Conservation (phyloP, 2,888 invertebrate genomes). For the Eumerus sabulonum region DNA sequence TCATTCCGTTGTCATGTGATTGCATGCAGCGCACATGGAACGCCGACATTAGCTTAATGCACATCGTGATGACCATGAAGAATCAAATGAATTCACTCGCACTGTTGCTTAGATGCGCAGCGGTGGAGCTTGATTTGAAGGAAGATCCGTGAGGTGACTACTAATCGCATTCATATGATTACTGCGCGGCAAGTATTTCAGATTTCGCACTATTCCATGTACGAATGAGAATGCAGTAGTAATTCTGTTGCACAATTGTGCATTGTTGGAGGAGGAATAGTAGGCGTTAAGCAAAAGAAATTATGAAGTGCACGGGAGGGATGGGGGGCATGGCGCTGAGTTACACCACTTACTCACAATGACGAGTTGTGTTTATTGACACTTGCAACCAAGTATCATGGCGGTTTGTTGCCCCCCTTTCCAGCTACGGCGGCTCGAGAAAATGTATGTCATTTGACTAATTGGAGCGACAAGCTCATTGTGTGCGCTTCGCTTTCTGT, state of each 20-base stretch:
- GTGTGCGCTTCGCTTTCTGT: constrained; percentile 30
- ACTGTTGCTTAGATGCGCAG: constrained; percentile 42
- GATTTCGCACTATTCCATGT: constrained; percentile 60
- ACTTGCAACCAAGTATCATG: constrained; percentile 62
- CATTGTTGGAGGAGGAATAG: constrained; percentile 12
- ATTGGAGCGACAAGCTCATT: constrained; percentile 64
- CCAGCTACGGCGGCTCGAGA: constrained; percentile 10
- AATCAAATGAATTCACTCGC: constrained; percentile 50
- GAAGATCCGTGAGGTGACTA: constrained; percentile 47
- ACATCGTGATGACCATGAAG: constrained; percentile 55
- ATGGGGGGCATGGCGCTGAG: constrained; percentile 27
- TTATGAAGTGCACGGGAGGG: no score
- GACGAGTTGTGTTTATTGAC: constrained; percentile 52
- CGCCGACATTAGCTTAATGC: constrained; percentile 1
- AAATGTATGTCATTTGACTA: constrained; percentile 60
- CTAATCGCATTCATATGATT: not conserved
- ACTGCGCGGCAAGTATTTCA: constrained; percentile 21
- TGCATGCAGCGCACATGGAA: not conserved
- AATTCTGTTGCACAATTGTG: constrained; percentile 49
- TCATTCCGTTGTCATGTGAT: not conserved
- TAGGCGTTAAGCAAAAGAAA: not conserved
- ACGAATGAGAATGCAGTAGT: constrained; percentile 35
- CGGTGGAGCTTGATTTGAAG: constrained; percentile 35
- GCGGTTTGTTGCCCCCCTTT: constrained; percentile 45
- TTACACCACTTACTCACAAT: constrained; percentile 44